These are phyloP conservation scores for Podiceps cristatus DNA, from an alignment of 2,113 vertebrate species.

Conservation along the genomic window DNA sequence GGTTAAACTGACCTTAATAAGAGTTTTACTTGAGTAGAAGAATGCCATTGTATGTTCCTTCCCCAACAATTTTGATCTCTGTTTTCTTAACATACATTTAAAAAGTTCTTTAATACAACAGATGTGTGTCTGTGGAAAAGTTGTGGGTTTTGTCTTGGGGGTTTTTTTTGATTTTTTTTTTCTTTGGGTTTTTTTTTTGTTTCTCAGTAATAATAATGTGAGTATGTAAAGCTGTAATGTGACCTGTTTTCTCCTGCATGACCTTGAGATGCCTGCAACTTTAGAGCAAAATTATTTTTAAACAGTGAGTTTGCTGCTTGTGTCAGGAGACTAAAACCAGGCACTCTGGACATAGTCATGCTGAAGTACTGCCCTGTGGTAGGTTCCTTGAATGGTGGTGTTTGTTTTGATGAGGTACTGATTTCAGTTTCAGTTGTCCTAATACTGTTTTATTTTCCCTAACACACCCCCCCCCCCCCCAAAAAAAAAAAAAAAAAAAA, in stretches of 20 bases:
- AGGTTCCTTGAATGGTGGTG: background rate
- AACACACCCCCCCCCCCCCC: too few relatives aligned
- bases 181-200: too few relatives aligned
- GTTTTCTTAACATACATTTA: background rate
- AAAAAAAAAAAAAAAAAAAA: too few relatives aligned
- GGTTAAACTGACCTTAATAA: background rate
- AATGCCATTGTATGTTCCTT: background rate
- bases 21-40: background rate
- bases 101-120: background rate
- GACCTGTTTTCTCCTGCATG: background rate
- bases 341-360: background rate
- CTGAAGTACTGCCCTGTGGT: background rate
- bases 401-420: background rate
- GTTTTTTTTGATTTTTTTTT: background rate
- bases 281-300: background rate
- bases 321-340: background rate
- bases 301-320: background rate
- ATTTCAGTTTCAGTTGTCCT: background rate
- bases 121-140: background rate
- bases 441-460: background rate
- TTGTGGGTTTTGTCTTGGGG: background rate
- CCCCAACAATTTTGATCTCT: background rate
- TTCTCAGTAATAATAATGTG: background rate
- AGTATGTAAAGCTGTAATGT: background rate
- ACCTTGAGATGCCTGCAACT: background rate